Percentiles rank a stretch among this genome's conserved stretches.
phyloP scores from a whole-genome alignment of 2,113 vertebrate genomes.

The Prolemur simus region DNA sequence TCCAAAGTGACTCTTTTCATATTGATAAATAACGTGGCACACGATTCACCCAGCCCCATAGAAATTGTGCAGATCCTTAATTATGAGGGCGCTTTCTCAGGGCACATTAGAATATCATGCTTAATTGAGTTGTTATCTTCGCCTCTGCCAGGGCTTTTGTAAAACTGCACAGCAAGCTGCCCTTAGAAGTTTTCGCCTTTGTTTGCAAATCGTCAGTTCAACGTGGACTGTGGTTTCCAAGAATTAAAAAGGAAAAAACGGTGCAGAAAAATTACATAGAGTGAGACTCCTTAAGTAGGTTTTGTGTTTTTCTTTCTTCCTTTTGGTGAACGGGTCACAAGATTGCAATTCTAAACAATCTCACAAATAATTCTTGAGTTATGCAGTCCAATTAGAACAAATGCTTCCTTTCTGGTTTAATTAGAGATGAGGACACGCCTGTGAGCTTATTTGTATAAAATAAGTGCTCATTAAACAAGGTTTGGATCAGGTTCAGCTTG shows the following conservation, averaged over 20 bases:
- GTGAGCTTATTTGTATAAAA: conserved; percentile 88
- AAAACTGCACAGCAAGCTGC: conserved; percentile 19
- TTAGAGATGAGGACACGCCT: conserved; percentile 84
- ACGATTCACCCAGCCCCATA: neutral
- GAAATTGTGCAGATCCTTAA: conserved; percentile 76
- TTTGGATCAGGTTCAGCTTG: conserved; percentile 86
- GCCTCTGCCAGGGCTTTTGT: conserved; percentile 51
- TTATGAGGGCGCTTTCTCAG: conserved; percentile 73
- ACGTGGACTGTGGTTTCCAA: conserved; percentile 40
- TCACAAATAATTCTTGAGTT: conserved; percentile 86
- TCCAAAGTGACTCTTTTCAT: conserved; percentile 77
- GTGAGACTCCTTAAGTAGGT: conserved; percentile 66
- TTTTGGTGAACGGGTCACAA: conserved; percentile 79
- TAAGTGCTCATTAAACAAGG: conserved; percentile 87
- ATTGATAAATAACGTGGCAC: conserved; percentile 76
- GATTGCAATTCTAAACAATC: conserved; percentile 85
- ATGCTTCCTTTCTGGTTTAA: conserved; percentile 86
- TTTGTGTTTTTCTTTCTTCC: conserved; percentile 52
- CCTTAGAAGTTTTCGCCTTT: conserved; percentile 65
- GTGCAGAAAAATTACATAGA: conserved; percentile 72
- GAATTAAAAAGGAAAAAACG: conserved; percentile 46
- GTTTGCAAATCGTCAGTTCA: conserved; percentile 53
- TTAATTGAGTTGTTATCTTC: conserved; percentile 71
- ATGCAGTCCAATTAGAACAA: conserved; percentile 87
- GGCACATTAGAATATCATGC: conserved; percentile 77